Evolutionary conservation across 1,140 invertebrate genomes (phyloP), one percentile per base, ranked within the genome.

Genomic region (Stratiolaelaps scimitus): DNA sequence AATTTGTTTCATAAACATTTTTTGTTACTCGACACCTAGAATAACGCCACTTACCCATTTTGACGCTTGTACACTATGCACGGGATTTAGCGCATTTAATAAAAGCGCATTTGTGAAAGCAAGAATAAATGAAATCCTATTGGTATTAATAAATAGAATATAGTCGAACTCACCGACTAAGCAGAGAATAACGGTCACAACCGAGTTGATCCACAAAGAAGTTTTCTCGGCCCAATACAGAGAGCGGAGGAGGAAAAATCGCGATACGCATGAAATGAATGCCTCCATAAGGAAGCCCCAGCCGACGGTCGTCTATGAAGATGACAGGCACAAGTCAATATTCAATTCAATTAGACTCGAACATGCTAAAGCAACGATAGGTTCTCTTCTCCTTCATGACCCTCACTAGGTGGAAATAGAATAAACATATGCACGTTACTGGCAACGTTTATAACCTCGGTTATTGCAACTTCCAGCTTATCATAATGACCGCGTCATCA

Each of bases 171-270:
- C 10, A 60, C 53, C 53, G 69, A 20, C 43, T 15, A 47, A 26
- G n/a, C 29, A 67, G 6, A 67, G 40, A n/a, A 65, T 65, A 30
- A 48, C 64, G 13, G 67, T 67, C 0, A 48, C 64, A 15, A 67
- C 46, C 17, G 67, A 45, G 34, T 67, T 67, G 15, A 65, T 65
- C 17, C 40, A 47, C 7, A 43, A 48, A 17, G 43, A 47, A 15
- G 64, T 30, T 30, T 65, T 66, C 20, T 65, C 20, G 10, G 44
- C 19, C 64, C n/a, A 64, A 68, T 66, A 66, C 30, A 64, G 26
- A 65, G 43, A 69, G 10, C 43, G 26, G 26, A 68, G 47, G 44
- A 28, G 43, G 46, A 43, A 67, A 56, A 67, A 67, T 15, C 56
- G 64, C 10, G 30, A 66, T 34, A 30, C 46, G 53, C 65, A 64